A percentile compares a stretch with the other conserved stretches of the same genome.
phyloP scores from a whole-genome alignment of 1,140 invertebrate genomes.

The Atta texana region DNA sequence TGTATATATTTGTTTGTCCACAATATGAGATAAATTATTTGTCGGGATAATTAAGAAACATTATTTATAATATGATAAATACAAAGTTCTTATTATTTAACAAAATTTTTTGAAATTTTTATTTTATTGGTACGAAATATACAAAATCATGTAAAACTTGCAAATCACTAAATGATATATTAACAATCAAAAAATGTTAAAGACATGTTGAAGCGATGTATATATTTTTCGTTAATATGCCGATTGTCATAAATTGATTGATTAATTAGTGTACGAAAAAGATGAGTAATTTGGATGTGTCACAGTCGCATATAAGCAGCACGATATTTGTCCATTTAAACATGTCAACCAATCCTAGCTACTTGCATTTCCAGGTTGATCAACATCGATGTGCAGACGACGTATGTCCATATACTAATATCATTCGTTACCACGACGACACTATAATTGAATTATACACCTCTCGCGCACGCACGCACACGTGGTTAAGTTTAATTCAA shows the following conservation, averaged over 20 bases:
- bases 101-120: not conserved
- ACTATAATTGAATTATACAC: constrained; percentile 63
- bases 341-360: constrained; percentile 28
- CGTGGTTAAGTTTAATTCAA: constrained; percentile 38
- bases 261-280: constrained; percentile 12
- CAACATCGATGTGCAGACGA: constrained; percentile 66
- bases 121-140: not conserved
- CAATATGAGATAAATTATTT: constrained; percentile 6
- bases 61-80: constrained; percentile 10
- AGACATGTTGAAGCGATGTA: not conserved
- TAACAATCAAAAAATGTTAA: not conserved
- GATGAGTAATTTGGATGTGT: constrained; percentile 26
- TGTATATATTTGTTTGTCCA: not conserved
- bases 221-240: not conserved
- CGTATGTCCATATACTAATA: constrained; percentile 62
- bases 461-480: constrained; percentile 1
- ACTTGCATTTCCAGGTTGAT: constrained; percentile 55
- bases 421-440: constrained; percentile 61
- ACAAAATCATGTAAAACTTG: not conserved
- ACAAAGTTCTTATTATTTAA: not conserved
- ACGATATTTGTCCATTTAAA: constrained; percentile 35
- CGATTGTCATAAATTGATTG: not conserved
- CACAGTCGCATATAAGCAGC: constrained; percentile 12
- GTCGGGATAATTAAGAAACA: not conserved
- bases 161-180: not conserved